Evolutionary conservation across 2,113 vertebrate genomes (phyloP).

Genomic region (Anarrhichthys ocellatus): DNA sequence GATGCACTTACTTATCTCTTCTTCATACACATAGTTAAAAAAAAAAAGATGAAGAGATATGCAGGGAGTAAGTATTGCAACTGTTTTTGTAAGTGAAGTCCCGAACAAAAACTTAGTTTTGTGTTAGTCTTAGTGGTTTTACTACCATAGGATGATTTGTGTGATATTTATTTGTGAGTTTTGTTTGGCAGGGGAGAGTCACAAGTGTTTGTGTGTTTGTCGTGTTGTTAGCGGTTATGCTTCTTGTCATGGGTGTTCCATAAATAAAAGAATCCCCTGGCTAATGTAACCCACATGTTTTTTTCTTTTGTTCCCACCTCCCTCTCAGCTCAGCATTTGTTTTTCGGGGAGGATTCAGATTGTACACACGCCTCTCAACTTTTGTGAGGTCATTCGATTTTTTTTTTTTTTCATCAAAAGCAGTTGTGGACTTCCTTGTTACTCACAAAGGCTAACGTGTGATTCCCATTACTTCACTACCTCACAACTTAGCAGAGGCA

Average conservation of each 20-base stretch:
- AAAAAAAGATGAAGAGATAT: slow-evolving; percentile 8
- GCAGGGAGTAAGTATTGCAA: slow-evolving; percentile 20
- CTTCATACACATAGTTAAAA: not conserved
- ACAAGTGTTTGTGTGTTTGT: slow-evolving; percentile 79
- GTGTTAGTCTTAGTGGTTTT: slow-evolving; percentile 48
- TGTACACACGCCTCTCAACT: slow-evolving; percentile 57
- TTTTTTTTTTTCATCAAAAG: slow-evolving; percentile 60
- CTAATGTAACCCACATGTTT: slow-evolving; percentile 80
- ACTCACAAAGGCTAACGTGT: slow-evolving; percentile 67
- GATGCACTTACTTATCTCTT: slow-evolving; percentile 12
- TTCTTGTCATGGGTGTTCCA: slow-evolving; percentile 79
- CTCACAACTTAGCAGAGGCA: slow-evolving; percentile 55
- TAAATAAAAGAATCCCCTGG: slow-evolving; percentile 76
- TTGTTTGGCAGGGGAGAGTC: slow-evolving; percentile 49
- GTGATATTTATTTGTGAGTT: slow-evolving; percentile 71
- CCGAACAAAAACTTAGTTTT: slow-evolving; percentile 49
- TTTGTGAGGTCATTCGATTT: slow-evolving; percentile 70
- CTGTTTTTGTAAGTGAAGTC: slow-evolving; percentile 15
- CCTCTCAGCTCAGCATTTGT: slow-evolving; percentile 52
- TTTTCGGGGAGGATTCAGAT: slow-evolving; percentile 60
- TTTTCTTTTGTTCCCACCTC: slow-evolving; percentile 50
- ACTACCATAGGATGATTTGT: slow-evolving; percentile 70
- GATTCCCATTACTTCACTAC: slow-evolving; percentile 66
- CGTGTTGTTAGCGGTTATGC: slow-evolving; percentile 79
- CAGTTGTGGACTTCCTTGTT: slow-evolving; percentile 73